phyloP scores from a whole-genome alignment of 2,888 invertebrate genomes.

The Lasiommata megera region DNA sequence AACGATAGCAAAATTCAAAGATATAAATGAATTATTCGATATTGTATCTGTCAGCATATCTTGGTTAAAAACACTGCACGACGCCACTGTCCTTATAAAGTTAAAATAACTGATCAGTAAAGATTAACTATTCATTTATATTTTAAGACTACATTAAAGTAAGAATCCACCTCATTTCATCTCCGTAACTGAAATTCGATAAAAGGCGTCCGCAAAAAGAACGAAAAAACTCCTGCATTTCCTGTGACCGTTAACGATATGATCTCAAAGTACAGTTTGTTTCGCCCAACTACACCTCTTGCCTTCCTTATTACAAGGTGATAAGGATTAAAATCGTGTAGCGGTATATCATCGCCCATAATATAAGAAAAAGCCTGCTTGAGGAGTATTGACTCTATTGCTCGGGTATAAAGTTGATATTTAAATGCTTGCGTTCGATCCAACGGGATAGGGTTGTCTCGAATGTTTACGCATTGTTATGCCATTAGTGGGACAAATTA shows the following conservation, averaged over 20 bases:
- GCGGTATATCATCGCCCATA: not conserved
- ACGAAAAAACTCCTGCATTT: conserved; percentile 22
- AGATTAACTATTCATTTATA: too few species aligned
- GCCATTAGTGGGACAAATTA: not conserved
- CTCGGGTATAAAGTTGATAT: not conserved
- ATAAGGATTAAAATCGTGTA: conserved; percentile 12
- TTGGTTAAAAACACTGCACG: too few species aligned
- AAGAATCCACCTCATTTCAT: too few species aligned
- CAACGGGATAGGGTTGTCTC: not conserved
- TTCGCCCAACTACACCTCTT: not conserved
- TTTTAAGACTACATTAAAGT: too few species aligned
- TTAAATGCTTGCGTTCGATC: not conserved
- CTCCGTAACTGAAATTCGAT: conserved; percentile 7
- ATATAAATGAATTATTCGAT: too few species aligned
- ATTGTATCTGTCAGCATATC: too few species aligned
- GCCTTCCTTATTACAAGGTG: not conserved
- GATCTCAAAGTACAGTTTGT: conserved; percentile 25
- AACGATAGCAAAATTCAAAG: too few species aligned
- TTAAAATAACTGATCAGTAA: too few species aligned
- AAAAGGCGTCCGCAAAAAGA: conserved; percentile 20
- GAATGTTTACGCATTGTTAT: not conserved
- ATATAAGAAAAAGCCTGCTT: not conserved
- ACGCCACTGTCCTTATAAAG: too few species aligned
- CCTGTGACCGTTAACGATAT: conserved; percentile 29
- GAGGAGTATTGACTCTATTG: not conserved